Evolutionary conservation across 92 coral and sea anemone species (phyloP).

Genomic region (Parazoanthus swiftii): DNA sequence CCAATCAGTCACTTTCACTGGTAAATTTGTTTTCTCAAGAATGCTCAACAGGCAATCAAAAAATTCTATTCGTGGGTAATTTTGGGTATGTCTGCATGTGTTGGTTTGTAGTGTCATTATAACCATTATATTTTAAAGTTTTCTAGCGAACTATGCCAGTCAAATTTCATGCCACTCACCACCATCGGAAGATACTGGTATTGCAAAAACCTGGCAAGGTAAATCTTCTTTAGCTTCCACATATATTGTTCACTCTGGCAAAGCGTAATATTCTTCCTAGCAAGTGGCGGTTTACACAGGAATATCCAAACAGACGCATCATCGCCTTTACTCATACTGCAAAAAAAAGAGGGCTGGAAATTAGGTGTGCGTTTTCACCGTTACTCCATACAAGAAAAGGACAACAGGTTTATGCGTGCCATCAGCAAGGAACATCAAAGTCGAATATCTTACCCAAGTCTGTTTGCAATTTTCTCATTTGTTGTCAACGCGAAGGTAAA

Average conservation of each 20-base stretch:
- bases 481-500: constrained; percentile 79
- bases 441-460: constrained; percentile 24
- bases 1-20: no score
- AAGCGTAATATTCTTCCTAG: neutral
- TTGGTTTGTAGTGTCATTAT: no score
- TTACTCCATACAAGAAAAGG: no score
- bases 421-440: neutral
- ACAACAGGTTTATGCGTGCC: neutral
- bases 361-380: no score
- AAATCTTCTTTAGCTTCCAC: constrained; percentile 37
- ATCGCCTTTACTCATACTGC: neutral
- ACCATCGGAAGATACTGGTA: constrained; percentile 32
- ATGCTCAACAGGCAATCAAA: no score
- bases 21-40: no score
- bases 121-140: no score
- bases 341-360: neutral
- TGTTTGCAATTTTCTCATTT: constrained; percentile 39
- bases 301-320: constrained; percentile 33
- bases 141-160: no score
- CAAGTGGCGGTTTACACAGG: constrained; percentile 34
- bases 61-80: no score
- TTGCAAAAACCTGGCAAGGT: constrained; percentile 35
- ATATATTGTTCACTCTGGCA: constrained; percentile 27
- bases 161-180: constrained; percentile 8
- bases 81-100: no score